Conservation (phyloP, 2,113 vertebrate species). For the Mirza zaza region DNA sequence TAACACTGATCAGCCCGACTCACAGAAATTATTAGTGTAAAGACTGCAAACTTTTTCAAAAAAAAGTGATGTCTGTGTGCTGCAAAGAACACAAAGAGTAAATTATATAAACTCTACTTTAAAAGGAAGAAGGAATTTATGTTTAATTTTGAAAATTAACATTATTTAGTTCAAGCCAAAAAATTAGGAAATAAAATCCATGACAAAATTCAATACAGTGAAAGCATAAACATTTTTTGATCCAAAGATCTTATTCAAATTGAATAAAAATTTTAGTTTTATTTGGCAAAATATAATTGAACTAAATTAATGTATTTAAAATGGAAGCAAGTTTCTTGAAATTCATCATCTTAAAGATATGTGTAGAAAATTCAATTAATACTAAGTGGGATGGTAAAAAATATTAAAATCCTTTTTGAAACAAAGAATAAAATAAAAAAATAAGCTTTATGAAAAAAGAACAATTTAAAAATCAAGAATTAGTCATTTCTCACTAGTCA, state of each 20-base stretch:
- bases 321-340: conserved; percentile 8
- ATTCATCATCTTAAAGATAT: conserved; percentile 24
- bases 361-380: conserved; percentile 27
- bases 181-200: neutral
- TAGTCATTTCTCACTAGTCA: neutral
- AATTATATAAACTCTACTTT: neutral
- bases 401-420: neutral
- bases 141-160: neutral
- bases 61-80: neutral
- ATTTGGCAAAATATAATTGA: conserved; percentile 13
- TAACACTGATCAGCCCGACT: neutral
- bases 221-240: neutral
- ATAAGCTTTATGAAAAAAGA: neutral
- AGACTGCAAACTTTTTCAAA: neutral
- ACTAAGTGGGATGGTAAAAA: conserved; percentile 21
- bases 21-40: neutral
- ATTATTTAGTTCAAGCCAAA: neutral
- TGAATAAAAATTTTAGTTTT: neutral
- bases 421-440: neutral
- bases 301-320: neutral
- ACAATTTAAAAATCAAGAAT: conserved; percentile 34
- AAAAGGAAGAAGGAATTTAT: neutral
- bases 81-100: neutral
- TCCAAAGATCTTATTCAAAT: neutral
- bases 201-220: neutral